These are phyloP conservation scores for Muraenolepis orangiensis DNA, from an alignment of 2,797 vertebrate species.

Conservation along the genomic window DNA sequence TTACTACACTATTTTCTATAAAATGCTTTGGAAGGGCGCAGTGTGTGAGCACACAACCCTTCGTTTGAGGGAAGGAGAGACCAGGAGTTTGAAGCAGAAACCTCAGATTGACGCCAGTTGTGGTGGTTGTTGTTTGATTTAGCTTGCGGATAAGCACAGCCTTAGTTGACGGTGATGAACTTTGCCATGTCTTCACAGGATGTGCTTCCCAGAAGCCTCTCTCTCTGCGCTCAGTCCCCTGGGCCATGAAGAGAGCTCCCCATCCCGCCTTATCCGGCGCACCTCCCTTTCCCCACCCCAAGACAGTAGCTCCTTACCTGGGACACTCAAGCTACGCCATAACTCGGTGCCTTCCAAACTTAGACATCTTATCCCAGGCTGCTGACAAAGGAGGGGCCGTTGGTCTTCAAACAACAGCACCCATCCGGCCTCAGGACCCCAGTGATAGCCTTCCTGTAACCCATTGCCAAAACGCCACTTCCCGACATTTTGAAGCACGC, in stretches of 20 bases:
- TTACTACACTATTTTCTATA: too few species aligned
- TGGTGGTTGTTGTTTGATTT: too few species aligned
- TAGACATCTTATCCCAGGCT: slow-evolving; percentile 25
- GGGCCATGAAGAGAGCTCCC: slow-evolving; percentile 17
- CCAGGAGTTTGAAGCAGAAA: too few species aligned
- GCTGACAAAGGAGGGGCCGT: not conserved
- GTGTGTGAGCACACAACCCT: too few species aligned
- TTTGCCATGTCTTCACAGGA: slow-evolving; percentile 34
- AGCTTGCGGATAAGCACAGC: too few species aligned
- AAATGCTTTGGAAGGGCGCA: too few species aligned
- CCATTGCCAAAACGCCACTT: slow-evolving; percentile 10
- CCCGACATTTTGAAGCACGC: slow-evolving; percentile 3
- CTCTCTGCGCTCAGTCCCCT: slow-evolving; percentile 10
- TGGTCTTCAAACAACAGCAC: not conserved
- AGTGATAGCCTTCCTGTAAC: not conserved
- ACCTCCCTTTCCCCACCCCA: slow-evolving; percentile 9
- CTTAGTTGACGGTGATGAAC: not conserved
- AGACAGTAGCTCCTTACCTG: slow-evolving; percentile 10
- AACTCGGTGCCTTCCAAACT: slow-evolving; percentile 51
- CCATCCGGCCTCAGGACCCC: slow-evolving; percentile 9
- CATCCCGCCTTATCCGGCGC: slow-evolving; percentile 17
- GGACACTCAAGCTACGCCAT: slow-evolving; percentile 3
- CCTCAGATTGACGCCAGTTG: too few species aligned
- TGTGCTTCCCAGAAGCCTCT: slow-evolving; percentile 7
- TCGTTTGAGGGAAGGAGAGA: too few species aligned